Conservation (phyloP, 1,140 invertebrate species). For the Bombus impatiens region DNA sequence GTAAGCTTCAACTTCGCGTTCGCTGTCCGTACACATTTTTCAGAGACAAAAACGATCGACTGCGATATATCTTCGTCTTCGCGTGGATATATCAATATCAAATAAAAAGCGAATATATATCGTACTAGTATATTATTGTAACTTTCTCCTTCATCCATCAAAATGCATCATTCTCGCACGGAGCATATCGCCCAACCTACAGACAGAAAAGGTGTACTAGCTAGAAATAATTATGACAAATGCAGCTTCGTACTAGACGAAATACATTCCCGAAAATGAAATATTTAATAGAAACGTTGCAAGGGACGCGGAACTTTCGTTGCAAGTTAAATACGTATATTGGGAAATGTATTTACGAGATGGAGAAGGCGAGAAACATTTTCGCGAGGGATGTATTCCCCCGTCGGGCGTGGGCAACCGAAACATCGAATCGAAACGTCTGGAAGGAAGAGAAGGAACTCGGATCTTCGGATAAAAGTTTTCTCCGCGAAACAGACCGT, state of each 20-base stretch:
- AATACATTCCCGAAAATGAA: not conserved
- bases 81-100: no score
- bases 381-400: conserved; percentile 4
- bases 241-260: not conserved
- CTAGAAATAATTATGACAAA: not conserved
- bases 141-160: not conserved
- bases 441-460: conserved; percentile 28
- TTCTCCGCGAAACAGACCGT: conserved; percentile 36
- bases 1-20: no score
- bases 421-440: conserved; percentile 47
- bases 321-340: not conserved
- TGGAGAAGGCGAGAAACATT: conserved; percentile 30
- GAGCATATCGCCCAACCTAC: not conserved
- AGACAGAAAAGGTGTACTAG: no score
- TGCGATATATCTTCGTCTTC: no score
- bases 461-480: conserved; percentile 48
- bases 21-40: no score
- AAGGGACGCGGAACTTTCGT: not conserved
- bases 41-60: no score
- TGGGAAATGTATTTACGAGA: not conserved
- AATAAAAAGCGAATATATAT: no score
- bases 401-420: not conserved
- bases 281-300: not conserved
- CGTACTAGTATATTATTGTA: not conserved
- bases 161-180: not conserved